Base-by-base conservation (phyloP, 2,888 invertebrate species). In the Clitarchus hookeri region DNA sequence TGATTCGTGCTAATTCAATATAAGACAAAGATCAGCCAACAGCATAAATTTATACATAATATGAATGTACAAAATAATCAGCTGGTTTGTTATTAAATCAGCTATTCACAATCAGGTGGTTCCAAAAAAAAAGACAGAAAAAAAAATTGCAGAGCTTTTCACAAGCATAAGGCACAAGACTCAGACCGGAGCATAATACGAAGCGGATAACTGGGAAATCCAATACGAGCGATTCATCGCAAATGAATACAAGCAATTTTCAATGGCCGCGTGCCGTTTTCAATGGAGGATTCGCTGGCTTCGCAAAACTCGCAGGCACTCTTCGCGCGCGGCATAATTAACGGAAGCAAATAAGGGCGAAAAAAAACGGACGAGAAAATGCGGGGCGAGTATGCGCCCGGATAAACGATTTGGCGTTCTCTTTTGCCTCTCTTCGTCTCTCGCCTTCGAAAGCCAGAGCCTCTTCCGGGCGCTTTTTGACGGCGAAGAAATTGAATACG, bases 401-500 rank as follows among this genome's bases (percentile, higher is more conserved):
- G 65, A n/a, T 65, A 65, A 65, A 65, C 65, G 65, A 65, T 6
- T 65, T 65, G 8, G 8, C n/a, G 11, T 65, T 65, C 16, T 65
- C 16, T 65, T 65, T 19, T 65, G 0, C 16, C 65, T 65, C 65
- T 16, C 65, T 65, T n/a, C 16, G 65, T 1, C 65, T 23, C 65
- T n/a, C 65, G 65, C 65, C 65, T 6, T n/a, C 65, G 65, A 65
- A 16, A 65, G 65, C 65, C 65, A n/a, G 65, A 12, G 19, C 19
- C 65, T 65, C 65, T 8, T 8, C 19, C n/a, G 11, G 13, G 65
- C 19, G 8, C 53, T 53, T 65, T 65, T 65, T 65, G 65, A 65
- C 65, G 65, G 19, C 65, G 23, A 65, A 65, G 65, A 65, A 65
- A 65, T 65, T 65, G 65, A 65, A 65, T 65, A 65, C 65, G n/a